phyloP scores from a whole-genome alignment of 2,797 vertebrate species.

The Trachops cirrhosus region DNA sequence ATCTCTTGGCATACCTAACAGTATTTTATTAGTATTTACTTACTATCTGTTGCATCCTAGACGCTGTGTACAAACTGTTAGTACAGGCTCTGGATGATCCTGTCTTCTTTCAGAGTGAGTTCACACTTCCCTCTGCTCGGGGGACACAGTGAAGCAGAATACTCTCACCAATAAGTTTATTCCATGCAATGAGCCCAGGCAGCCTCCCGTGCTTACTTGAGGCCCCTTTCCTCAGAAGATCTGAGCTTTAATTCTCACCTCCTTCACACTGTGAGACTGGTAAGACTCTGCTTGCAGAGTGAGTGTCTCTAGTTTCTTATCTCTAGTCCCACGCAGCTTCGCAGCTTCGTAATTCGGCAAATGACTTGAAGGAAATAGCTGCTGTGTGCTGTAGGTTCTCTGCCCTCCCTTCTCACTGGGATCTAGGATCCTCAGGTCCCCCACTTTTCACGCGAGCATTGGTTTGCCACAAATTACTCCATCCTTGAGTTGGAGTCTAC shows the following conservation, averaged over 20 bases:
- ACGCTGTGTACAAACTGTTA: background rate
- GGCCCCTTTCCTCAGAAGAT: background rate
- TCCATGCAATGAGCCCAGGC: background rate
- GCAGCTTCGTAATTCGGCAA: background rate
- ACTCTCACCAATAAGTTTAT: background rate
- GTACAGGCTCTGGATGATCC: background rate
- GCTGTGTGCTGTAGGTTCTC: background rate
- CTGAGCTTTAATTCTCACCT: background rate
- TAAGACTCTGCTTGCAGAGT: background rate
- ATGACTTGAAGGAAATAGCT: background rate
- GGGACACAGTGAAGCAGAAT: background rate
- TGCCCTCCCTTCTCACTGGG: background rate
- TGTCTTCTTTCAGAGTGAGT: background rate
- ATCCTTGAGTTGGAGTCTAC: background rate
- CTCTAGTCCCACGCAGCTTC: background rate
- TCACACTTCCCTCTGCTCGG: background rate
- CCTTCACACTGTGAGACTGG: background rate
- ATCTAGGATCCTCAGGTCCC: background rate
- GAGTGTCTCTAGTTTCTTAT: background rate
- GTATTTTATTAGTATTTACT: background rate
- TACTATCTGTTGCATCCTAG: background rate
- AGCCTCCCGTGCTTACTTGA: background rate
- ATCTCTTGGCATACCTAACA: background rate
- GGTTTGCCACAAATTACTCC: background rate
- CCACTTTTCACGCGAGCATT: background rate